Percentiles rank a stretch among this genome's conserved stretches.
Evolutionary conservation across 2,797 vertebrate species (phyloP).

Genomic region (Coluber constrictor): DNA sequence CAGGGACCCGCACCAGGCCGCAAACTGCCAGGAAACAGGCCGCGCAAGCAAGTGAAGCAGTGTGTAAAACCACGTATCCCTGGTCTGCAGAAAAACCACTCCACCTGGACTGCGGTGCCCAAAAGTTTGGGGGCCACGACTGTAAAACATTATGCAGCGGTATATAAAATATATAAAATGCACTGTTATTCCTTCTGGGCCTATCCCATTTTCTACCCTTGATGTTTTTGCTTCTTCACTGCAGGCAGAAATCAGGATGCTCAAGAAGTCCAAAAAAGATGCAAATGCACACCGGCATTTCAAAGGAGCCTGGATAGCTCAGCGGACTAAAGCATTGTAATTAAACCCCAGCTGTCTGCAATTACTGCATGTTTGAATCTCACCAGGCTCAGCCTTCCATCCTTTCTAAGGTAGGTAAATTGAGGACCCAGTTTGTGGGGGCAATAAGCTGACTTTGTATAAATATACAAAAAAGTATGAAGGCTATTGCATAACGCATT

Average conservation of each 20-base stretch:
- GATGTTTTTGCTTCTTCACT: background rate
- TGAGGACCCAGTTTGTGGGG: too few relatives aligned
- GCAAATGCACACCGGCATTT: background rate
- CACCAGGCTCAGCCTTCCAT: too few relatives aligned
- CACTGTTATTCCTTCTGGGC: background rate
- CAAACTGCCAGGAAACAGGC: background rate
- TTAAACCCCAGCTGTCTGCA: too few relatives aligned
- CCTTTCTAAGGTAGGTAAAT: too few relatives aligned
- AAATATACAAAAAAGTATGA: too few relatives aligned
- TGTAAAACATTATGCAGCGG: background rate
- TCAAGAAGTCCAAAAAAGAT: background rate
- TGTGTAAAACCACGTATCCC: background rate
- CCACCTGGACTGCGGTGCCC: fast-evolving
- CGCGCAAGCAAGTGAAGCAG: background rate
- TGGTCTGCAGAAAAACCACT: background rate
- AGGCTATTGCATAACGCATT: too few relatives aligned
- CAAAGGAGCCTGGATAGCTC: too few relatives aligned
- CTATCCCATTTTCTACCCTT: background rate
- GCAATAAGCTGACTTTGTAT: too few relatives aligned
- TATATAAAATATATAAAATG: background rate
- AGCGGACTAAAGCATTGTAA: too few relatives aligned
- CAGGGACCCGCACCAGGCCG: fast-evolving
- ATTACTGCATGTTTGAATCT: too few relatives aligned
- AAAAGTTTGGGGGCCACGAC: fast-evolving
- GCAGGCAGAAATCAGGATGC: background rate